These are phyloP conservation scores for Xenentodon cancila DNA, from an alignment of 2,797 vertebrate genomes.

Conservation along the genomic window DNA sequence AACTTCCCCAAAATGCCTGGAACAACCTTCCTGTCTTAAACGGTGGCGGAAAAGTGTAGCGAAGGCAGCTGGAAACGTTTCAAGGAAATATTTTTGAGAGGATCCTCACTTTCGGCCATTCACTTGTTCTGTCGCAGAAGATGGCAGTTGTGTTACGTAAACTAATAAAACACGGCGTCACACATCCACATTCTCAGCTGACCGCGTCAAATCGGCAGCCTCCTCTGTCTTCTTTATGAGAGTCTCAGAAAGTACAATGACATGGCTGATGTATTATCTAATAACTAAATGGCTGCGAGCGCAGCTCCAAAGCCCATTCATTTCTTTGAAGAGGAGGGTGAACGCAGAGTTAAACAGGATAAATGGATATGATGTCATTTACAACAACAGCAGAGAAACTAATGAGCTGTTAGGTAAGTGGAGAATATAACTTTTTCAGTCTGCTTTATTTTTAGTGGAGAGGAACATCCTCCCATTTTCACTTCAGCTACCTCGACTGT, in stretches of 20 bases:
- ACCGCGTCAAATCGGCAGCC: conserved; percentile 23
- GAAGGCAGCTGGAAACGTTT: not conserved
- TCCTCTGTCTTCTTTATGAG: conserved; percentile 36
- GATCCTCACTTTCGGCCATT: not conserved
- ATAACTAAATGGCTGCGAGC: conserved; percentile 49
- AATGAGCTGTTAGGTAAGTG: conserved; percentile 54
- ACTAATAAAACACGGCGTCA: conserved; percentile 21
- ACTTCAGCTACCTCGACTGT: conserved; percentile 37
- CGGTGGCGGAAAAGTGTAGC: not conserved
- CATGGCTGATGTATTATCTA: conserved; percentile 54
- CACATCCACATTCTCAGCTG: conserved; percentile 11
- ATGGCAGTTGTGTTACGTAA: conserved; percentile 1
- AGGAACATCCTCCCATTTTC: conserved; percentile 33
- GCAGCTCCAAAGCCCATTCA: conserved; percentile 26
- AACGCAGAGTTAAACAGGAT: conserved; percentile 32
- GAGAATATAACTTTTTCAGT: conserved; percentile 25
- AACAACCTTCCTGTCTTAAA: not conserved
- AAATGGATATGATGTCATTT: conserved; percentile 57
- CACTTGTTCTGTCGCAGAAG: not conserved
- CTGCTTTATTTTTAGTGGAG: conserved; percentile 27
- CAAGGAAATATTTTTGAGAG: not conserved
- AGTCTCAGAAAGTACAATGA: conserved; percentile 26
- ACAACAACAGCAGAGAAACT: conserved; percentile 63
- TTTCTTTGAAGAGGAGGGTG: conserved; percentile 47
- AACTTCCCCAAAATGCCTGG: not conserved